These are phyloP conservation scores for Psittacara wagleri DNA, from an alignment of 2,113 vertebrate genomes.

Conservation along the genomic window DNA sequence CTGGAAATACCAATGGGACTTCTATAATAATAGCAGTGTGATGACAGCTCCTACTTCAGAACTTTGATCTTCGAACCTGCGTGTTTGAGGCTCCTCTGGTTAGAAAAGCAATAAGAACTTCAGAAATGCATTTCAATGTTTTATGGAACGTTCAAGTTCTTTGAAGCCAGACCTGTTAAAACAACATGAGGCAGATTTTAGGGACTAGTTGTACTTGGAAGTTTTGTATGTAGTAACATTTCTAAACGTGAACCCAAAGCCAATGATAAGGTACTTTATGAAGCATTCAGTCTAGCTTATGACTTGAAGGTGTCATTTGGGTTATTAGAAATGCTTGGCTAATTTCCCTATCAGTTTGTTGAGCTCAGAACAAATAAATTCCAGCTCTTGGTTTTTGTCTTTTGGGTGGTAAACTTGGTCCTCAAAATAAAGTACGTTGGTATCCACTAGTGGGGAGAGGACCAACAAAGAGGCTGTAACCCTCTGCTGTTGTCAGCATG, in stretches of 20 bases:
- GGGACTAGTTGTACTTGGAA: neutral
- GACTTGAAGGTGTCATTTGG: neutral
- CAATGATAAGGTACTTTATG: neutral
- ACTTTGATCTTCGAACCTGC: neutral
- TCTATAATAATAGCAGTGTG: neutral
- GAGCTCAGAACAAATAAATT: neutral
- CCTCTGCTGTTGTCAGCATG: neutral
- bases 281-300: neutral
- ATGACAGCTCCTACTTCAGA: neutral
- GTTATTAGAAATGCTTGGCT: neutral
- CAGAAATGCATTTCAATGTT: neutral
- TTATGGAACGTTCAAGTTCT: neutral
- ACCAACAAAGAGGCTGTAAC: neutral
- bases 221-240: fast-evolving
- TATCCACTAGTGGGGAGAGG: neutral
- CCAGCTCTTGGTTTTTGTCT: neutral
- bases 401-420: neutral
- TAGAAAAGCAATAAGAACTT: neutral
- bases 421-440: fast-evolving
- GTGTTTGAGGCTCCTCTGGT: neutral
- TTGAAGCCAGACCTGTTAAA: neutral
- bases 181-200: neutral
- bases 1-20: neutral
- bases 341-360: neutral
- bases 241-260: neutral